These are phyloP conservation scores for Cybosia mesomella DNA, from an alignment of 2,888 invertebrate genomes.

Conservation along the genomic window DNA sequence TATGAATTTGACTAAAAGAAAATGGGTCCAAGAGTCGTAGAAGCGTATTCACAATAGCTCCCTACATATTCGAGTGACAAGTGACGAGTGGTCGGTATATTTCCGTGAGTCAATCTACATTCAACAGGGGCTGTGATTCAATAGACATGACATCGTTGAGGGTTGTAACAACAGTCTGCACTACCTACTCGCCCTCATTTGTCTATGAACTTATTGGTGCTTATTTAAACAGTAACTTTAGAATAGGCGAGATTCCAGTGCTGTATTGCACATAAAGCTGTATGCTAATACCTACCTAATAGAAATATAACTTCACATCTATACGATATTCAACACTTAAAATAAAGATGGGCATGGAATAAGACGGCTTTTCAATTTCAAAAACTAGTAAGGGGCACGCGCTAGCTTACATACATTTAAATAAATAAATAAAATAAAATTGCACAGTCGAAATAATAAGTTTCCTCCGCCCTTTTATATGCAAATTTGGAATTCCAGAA, in stretches of 20 bases:
- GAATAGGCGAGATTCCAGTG: neutral
- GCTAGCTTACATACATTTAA: too few species aligned
- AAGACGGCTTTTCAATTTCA: neutral
- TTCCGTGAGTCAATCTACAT: slow-evolving; percentile 30
- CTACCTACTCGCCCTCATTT: neutral
- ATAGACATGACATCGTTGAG: slow-evolving; percentile 25
- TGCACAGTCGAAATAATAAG: too few species aligned
- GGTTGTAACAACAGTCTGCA: slow-evolving; percentile 19
- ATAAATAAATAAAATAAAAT: neutral
- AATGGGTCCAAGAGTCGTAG: too few species aligned
- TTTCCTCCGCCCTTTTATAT: neutral
- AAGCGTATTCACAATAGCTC: too few species aligned
- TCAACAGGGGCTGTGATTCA: slow-evolving; percentile 41
- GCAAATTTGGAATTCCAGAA: neutral
- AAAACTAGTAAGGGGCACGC: neutral
- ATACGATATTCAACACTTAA: too few species aligned
- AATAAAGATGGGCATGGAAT: too few species aligned
- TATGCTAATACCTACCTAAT: too few species aligned
- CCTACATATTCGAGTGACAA: too few species aligned
- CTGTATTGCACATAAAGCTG: too few species aligned
- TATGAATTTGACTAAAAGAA: too few species aligned
- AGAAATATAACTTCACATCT: too few species aligned
- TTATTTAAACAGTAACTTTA: neutral
- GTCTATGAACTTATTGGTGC: neutral
- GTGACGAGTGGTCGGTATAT: slow-evolving; percentile 24